Base-by-base conservation (phyloP, 2,113 vertebrate species). In the Rhizomys pruinosus region DNA sequence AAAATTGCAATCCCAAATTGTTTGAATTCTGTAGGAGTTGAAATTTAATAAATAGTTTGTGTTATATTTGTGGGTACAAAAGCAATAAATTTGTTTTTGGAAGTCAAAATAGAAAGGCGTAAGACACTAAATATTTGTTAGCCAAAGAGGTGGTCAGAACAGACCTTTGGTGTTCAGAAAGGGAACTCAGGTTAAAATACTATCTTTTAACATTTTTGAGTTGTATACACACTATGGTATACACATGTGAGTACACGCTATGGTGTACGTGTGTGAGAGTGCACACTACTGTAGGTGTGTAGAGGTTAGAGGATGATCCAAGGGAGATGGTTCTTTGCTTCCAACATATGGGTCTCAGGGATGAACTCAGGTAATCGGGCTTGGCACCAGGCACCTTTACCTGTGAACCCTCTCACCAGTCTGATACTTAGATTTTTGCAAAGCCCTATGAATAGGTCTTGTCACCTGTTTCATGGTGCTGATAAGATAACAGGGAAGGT, bases 21-120 rank as follows among this genome's bases (percentile, higher is more conserved):
- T 29, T 78, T 12, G 42, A 34, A 20, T 55, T 63, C 22, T 59
- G 22, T 34, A 59, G 76, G 52, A 94, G 11, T 5, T 64, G 23
- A 52, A 78, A 42, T 89, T 93, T 57, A 3, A 42, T 91, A 90
- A 93, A 68, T 63, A 37, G 23, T 66, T 87, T 84, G 59, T 61
- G 69, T 74, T 85, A 10, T 59, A 42, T 85, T 59, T 81, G n/a
- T 20, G 5, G 8, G 61, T 17, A 55, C 37, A 87, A 57, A 81
- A 64, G 39, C n/a, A 94, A 44, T 52, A 66, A 89, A 84, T 23
- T 4, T 42, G 63, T 63, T 34, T 94, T 76, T 68, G 42, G 71
- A 93, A 66, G 61, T 80, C 76, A 52, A 92, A 90, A 59, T 12
- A 7, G 81, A 89, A 34, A 82, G 47, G 13, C 29, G 0, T 2